These are phyloP conservation scores for Aethina tumida DNA, from an alignment of 1,140 invertebrate genomes.

Conservation along the genomic window DNA sequence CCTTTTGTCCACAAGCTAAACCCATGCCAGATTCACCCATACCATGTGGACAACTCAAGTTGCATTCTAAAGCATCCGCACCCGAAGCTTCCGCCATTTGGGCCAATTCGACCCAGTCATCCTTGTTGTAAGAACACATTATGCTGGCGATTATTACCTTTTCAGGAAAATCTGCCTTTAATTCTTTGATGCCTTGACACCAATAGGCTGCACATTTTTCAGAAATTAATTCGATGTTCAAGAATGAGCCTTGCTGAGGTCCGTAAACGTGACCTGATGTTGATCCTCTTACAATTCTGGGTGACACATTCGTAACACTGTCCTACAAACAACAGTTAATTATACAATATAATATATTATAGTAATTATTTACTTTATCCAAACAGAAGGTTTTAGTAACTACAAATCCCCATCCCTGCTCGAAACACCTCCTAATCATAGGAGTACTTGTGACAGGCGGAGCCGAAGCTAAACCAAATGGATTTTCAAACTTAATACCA, in stretches of 20 bases:
- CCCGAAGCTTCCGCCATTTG: slow-evolving; percentile 72
- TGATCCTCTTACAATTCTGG: slow-evolving; percentile 86
- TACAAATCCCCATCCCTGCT: slow-evolving; percentile 93
- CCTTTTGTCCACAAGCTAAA: slow-evolving; percentile 92
- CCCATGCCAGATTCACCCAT: slow-evolving; percentile 99
- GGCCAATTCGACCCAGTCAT: slow-evolving; percentile 82
- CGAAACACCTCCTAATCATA: slow-evolving; percentile 91
- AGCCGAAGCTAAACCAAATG: slow-evolving; percentile 94
- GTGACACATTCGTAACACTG: slow-evolving; percentile 92
- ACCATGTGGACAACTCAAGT: slow-evolving; percentile 96
- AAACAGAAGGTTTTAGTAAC: slow-evolving; percentile 94
- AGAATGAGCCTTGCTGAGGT: slow-evolving; percentile 87
- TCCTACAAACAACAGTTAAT: slow-evolving; percentile 50
- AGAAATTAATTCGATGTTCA: slow-evolving; percentile 97
- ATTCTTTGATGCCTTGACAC: slow-evolving; percentile 77
- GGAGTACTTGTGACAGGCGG: slow-evolving; percentile 88
- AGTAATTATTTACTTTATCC: slow-evolving; percentile 63
- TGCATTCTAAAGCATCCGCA: slow-evolving; percentile 90
- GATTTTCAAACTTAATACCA: slow-evolving; percentile 90
- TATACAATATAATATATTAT: slow-evolving; percentile 4
- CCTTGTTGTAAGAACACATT: slow-evolving; percentile 84
- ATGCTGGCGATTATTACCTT: slow-evolving; percentile 86
- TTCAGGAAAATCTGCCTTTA: slow-evolving; percentile 75
- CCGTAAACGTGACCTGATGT: slow-evolving; percentile 88
- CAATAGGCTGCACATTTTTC: slow-evolving; percentile 94